Base-by-base conservation (phyloP, 2,888 invertebrate species). In the Poecilus cupreus region DNA sequence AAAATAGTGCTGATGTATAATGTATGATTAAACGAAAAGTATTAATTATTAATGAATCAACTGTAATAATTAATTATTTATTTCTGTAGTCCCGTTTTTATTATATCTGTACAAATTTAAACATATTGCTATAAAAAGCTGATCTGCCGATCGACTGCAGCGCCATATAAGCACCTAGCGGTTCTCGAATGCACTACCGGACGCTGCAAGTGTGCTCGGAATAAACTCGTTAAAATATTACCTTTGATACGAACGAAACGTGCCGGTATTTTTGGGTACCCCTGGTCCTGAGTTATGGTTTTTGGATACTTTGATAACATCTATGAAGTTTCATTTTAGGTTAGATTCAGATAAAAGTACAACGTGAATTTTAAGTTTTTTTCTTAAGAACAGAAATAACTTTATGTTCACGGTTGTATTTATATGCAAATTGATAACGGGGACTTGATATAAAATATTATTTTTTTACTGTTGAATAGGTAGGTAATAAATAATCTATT, bases 1-100 rank as follows among this genome's bases (percentile, higher is more conserved):
- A 39, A 68, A 37, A 68, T 39, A 68, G 39, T 37, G 20, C 8
- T 39, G 8, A 68, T 68, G n/a, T 16, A 68, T 68, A 68, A 68
- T 37, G 68, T 16, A 68, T 68, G 68, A 68, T 68, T 16, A 64
- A 26, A 32, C 18, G 16, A 22, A 8, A 18, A 18, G 39, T 68
- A 68, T 68, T 39, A 68, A 68, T 68, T 68, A 68, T 68, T 68
- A 68, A 68, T 68, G 68, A 68, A 68, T 16, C 68, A 39, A 37
- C 68, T 37, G 18, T 68, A 68, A 68, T 39, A 39, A 68, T 68
- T 68, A 39, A 68, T 68, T 68, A 68, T 68, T 68, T 68, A 68
- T 68, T 39, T 39, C 16, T 39, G 68, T 13, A 60, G 24, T 39
- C 20, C 68, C 18, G 68, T 68, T 68, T 68, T 68, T 68, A 68